phyloP scores from a whole-genome alignment of 2,888 invertebrate genomes.

The Zaprionus lineosus region DNA sequence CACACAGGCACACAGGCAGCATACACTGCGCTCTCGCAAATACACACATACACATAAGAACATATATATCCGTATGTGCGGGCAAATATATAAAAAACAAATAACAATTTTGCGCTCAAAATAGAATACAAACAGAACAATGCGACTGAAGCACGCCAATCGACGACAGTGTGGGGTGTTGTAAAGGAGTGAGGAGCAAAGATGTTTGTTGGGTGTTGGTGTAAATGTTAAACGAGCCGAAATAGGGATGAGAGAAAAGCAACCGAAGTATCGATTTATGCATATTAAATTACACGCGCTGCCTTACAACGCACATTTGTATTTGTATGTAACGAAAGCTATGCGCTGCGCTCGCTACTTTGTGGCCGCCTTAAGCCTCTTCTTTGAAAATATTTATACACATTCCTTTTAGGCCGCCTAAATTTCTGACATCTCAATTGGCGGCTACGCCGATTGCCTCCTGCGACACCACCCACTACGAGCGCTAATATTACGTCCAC shows the following conservation, averaged over 20 bases:
- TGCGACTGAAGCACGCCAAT: conserved; percentile 45
- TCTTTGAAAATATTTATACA: conserved; percentile 60
- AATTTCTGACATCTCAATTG: conserved; percentile 68
- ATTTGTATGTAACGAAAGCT: conserved; percentile 32
- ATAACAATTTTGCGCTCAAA: conserved; percentile 74
- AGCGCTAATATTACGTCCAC: no score
- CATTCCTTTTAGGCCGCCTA: conserved; percentile 47
- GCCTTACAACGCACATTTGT: conserved; percentile 39
- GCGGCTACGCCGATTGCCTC: conserved; percentile 45
- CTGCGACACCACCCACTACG: no score
- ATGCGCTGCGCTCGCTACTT: conserved; percentile 3
- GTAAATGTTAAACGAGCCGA: conserved; percentile 16
- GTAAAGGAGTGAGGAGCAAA: background rate
- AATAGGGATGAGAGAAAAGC: conserved; percentile 12
- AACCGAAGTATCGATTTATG: conserved; percentile 77
- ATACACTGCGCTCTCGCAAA: no score
- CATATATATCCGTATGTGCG: background rate
- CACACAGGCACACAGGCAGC: conserved; percentile 1
- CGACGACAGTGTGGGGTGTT: conserved; percentile 7
- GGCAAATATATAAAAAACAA: conserved; percentile 62
- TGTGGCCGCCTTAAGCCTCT: conserved; percentile 22
- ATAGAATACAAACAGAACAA: conserved; percentile 71
- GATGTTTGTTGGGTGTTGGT: background rate
- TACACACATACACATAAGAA: conserved; percentile 7
- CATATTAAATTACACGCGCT: conserved; percentile 77